Evolutionary conservation across 2,113 vertebrate species (phyloP), one percentile per base, ranked within the genome.

Genomic region (Microcebus tavaratra): DNA sequence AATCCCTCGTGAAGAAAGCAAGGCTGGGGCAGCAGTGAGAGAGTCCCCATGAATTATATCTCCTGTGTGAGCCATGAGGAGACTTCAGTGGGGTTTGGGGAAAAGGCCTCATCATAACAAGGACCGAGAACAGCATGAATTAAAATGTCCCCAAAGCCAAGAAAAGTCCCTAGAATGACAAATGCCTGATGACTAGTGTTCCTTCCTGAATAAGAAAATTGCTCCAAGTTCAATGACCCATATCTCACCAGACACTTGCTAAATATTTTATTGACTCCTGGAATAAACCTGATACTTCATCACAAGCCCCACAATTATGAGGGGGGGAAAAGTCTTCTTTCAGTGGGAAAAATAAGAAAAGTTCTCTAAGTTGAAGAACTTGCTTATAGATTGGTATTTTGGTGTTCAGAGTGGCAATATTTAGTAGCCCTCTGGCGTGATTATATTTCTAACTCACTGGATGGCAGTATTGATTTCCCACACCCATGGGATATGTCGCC

Each of bases 181-280:
- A 72, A 39, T 39, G 75, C 31, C n/a, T 88, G 20, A 53, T 48
- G 45, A 90, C 7, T 57, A 18, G 2, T 67, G 23, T 78, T 90
- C 23, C 83, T 95, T 96, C 27, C 70, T 42, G 0, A 97, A 39
- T 0, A 72, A 81, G 50, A 93, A 97, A 87, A 85, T 27, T 87
- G 21, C 25, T 89, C 25, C 9, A 93, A 79, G 53, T 45, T 45
- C 48, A 42, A 36, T n/a, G n/a, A 85, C 14, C 7, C 34, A 14
- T 15, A 81, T 78, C 68, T 95, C 75, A 34, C 79, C 15, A 72
- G 45, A 88, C 23, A 67, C 34, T 70, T 4, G 21, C 42, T 95
- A 59, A 93, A 42, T 31, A 8, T 83, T 42, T 82, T 67, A 65
- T 17, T n/a, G 15, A 34, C 39, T 87, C 76, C 84, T 72, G n/a